Conservation (phyloP, 1,140 invertebrate species). For the Caligus rogercresseyi region DNA sequence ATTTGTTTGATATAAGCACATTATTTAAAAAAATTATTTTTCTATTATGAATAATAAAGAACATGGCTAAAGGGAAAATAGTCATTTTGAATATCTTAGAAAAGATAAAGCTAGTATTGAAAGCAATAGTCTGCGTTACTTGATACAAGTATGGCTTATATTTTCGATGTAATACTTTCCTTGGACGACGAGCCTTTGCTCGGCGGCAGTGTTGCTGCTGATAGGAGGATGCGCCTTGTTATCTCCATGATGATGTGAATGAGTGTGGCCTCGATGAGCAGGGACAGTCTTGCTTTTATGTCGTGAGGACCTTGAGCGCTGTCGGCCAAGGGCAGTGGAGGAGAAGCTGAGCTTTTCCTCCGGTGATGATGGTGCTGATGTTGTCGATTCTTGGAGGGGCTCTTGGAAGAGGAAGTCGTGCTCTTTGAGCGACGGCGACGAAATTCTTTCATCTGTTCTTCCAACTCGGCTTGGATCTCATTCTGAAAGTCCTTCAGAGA, state of each 20-base stretch:
- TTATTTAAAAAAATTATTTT: too few relatives aligned
- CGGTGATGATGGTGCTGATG: too few relatives aligned
- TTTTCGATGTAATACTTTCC: not conserved
- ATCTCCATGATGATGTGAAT: not conserved
- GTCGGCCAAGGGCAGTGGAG: not conserved
- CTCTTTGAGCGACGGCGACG: not conserved
- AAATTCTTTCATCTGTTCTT: not conserved
- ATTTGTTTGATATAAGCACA: too few relatives aligned
- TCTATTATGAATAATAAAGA: too few relatives aligned
- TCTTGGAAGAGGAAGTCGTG: not conserved
- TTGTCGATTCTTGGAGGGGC: not conserved
- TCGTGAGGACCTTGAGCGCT: not conserved
- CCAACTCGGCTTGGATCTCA: not conserved
- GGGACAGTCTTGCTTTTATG: not conserved
- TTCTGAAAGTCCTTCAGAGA: not conserved
- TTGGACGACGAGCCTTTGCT: not conserved
- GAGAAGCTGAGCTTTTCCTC: not conserved
- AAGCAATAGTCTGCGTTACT: too few relatives aligned
- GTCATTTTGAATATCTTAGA: too few relatives aligned
- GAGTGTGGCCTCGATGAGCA: not conserved
- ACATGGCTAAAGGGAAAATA: too few relatives aligned
- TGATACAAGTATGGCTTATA: too few relatives aligned
- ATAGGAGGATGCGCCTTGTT: not conserved
- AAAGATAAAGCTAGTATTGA: too few relatives aligned
- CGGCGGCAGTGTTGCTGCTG: not conserved